Base-by-base conservation (phyloP, 2,113 vertebrate species). In the Sebastes fasciatus region DNA sequence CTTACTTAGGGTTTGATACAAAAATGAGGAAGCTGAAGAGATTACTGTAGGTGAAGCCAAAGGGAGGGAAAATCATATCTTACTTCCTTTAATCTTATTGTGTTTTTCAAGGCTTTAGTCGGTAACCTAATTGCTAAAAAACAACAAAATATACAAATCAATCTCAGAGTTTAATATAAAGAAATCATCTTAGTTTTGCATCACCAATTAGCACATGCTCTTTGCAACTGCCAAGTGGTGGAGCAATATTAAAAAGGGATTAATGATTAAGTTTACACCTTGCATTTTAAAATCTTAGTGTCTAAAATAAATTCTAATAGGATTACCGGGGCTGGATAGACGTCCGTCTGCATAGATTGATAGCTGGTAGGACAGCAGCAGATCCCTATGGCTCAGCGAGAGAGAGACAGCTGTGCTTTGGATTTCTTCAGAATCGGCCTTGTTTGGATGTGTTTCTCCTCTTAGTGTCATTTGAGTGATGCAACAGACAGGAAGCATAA, bases 401-500 rank as follows among this genome's bases (percentile, higher is more conserved):
- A 66, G 61, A 60, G 17, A 19, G 7, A 77, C 84, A 87, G 82
- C 88, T 86, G 88, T 76, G 67, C 65, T 83, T 81, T 63, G 55
- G 54, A 75, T 77, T 88, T 68, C 51, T 72, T 77, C 73, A 72
- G 49, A 66, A 60, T 40, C 67, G 68, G 43, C 82, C 55, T 52
- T 60, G 74, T 88, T 79, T 78, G 45, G 77, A 34, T 84, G 48
- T 45, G 67, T 69, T 72, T 43, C 11, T 68, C 7, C 6, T 42
- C 12, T 57, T 42, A 4, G 73, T 73, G 73, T 45, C 23, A 10
- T 83, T 40, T 58, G 34, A 82, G 49, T 79, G 55, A 82, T 64
- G 64, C 61, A 82, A 64, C 51, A 89, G 46, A 84, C 80, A 82
- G 73, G 74, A 86, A 69, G 77, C 70, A 77, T 65, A 77, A 82